Percentiles rank a stretch among this genome's conserved stretches.
Conservation (phyloP, 2,797 vertebrate species). For the Jordanella pulchra region DNA sequence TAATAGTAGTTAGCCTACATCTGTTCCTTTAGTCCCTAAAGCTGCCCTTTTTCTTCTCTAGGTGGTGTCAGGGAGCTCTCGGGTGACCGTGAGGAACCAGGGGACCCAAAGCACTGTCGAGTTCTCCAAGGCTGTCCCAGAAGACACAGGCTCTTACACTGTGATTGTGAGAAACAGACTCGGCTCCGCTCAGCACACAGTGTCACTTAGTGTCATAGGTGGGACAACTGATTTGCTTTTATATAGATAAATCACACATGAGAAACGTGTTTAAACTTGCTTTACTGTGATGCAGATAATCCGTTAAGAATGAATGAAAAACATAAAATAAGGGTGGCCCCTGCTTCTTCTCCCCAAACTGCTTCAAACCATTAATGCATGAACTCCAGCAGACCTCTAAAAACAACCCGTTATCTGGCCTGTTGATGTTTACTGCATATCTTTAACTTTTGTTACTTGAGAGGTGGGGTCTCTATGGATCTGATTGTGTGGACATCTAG, state of each 20-base stretch:
- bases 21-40: neutral
- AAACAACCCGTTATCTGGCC: neutral
- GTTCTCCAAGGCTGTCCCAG: constrained; percentile 57
- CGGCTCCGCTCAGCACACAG: constrained; percentile 66
- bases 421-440: neutral
- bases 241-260: neutral
- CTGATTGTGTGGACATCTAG: neutral
- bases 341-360: neutral
- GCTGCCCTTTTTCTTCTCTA: constrained; percentile 18
- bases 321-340: neutral
- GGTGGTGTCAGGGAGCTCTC: constrained; percentile 57
- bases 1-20: neutral
- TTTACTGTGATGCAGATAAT: neutral
- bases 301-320: neutral
- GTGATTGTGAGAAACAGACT: constrained; percentile 66
- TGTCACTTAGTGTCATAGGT: constrained; percentile 74
- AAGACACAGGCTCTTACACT: constrained; percentile 74
- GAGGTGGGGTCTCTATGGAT: neutral
- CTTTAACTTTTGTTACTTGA: neutral
- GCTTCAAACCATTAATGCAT: neutral
- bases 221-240: constrained; percentile 10
- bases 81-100: constrained; percentile 51
- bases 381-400: neutral
- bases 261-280: too few relatives aligned
- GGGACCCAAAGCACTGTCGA: constrained; percentile 58